Evolutionary conservation across 2,888 invertebrate genomes (phyloP).

Genomic region (Pollenia angustigena): DNA sequence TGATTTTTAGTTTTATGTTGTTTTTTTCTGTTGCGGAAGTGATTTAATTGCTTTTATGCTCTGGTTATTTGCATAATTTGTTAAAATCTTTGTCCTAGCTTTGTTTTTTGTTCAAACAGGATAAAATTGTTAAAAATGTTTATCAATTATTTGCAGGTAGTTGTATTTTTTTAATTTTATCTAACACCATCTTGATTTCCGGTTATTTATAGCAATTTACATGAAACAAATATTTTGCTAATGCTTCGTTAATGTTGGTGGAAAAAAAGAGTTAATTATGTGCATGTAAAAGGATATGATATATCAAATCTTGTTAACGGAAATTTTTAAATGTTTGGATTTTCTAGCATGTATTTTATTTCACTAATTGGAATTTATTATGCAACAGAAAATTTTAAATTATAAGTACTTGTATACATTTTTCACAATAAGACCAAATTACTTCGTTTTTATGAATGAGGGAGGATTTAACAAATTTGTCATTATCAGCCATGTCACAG

Average conservation of each 20-base stretch:
- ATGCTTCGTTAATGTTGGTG: neutral
- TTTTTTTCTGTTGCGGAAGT: constrained; percentile 46
- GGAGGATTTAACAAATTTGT: too few relatives aligned
- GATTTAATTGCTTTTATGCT: constrained; percentile 40
- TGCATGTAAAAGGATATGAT: too few relatives aligned
- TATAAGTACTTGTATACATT: too few relatives aligned
- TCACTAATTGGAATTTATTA: too few relatives aligned
- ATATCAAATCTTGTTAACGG: too few relatives aligned
- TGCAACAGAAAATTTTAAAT: too few relatives aligned
- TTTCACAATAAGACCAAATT: too few relatives aligned
- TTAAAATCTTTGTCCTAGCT: neutral
- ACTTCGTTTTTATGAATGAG: too few relatives aligned
- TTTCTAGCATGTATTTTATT: too few relatives aligned
- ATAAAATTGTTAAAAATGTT: constrained; percentile 18
- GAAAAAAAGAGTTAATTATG: neutral
- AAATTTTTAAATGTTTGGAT: too few relatives aligned
- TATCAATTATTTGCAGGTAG: constrained; percentile 9
- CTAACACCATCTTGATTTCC: constrained; percentile 37
- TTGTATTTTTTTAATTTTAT: neutral
- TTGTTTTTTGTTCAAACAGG: neutral
- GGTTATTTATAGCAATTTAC: constrained; percentile 20
- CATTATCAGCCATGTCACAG: too few relatives aligned
- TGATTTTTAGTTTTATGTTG: neutral
- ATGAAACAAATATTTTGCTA: neutral
- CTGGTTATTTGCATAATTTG: constrained; percentile 49